These are phyloP conservation scores for Glaucomys volans DNA, from an alignment of 2,113 vertebrate genomes.

Conservation along the genomic window DNA sequence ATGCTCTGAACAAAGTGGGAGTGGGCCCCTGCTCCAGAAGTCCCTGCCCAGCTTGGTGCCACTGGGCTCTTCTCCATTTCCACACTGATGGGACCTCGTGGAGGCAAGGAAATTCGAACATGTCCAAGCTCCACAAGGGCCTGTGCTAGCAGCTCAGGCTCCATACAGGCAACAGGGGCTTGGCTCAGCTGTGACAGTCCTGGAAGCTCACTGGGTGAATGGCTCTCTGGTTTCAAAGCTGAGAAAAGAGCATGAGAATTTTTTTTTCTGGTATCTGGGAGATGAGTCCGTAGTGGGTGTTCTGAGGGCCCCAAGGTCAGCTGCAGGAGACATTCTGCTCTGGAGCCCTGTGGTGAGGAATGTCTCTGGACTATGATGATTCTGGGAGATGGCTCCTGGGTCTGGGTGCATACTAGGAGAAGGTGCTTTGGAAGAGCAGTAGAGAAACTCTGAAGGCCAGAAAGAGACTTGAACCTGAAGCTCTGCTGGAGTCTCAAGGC, in stretches of 20 bases:
- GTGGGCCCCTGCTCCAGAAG: slow-evolving; percentile 46
- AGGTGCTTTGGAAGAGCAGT: slow-evolving; percentile 83
- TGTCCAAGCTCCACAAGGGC: slow-evolving; percentile 86
- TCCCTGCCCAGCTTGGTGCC: slow-evolving; percentile 76
- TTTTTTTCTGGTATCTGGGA: not conserved
- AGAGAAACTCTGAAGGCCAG: slow-evolving; percentile 91
- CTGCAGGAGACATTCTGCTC: not conserved
- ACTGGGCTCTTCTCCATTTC: slow-evolving; percentile 82
- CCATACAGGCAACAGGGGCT: not conserved
- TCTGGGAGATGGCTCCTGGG: not conserved
- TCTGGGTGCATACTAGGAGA: slow-evolving; percentile 28
- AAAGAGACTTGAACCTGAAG: slow-evolving; percentile 89
- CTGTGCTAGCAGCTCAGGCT: slow-evolving; percentile 82
- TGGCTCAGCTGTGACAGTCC: not conserved
- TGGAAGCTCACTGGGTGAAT: not conserved
- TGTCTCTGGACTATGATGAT: not conserved
- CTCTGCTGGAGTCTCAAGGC: slow-evolving; percentile 85
- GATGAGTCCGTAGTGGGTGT: not conserved
- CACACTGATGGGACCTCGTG: slow-evolving; percentile 88
- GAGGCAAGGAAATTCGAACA: slow-evolving; percentile 92
- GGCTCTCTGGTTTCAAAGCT: slow-evolving; percentile 16
- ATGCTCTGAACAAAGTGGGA: slow-evolving; percentile 92
- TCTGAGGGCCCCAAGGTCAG: not conserved
- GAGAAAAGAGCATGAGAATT: not conserved
- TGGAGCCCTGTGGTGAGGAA: not conserved